Conservation (phyloP, 1,140 invertebrate species). For the Steinernema feltiae region DNA sequence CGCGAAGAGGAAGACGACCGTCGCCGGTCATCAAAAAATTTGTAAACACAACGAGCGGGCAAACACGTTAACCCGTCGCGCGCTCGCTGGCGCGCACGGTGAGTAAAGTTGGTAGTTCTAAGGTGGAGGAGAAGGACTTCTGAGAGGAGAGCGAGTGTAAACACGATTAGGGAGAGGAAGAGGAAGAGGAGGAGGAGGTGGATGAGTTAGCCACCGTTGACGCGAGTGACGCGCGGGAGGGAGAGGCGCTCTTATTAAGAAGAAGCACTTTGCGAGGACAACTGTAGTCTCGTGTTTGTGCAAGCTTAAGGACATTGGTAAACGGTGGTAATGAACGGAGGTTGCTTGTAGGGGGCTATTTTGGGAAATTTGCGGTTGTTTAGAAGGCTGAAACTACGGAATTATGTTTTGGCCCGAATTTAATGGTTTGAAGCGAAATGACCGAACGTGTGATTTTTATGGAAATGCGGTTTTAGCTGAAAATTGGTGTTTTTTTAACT, state of each 20-base stretch:
- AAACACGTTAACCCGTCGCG: background rate
- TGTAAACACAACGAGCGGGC: background rate
- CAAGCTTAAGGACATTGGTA: background rate
- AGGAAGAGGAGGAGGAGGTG: too few species aligned
- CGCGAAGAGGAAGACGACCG: too few species aligned
- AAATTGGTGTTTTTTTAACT: background rate
- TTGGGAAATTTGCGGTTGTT: background rate
- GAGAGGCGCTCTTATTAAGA: too few species aligned
- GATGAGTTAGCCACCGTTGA: too few species aligned
- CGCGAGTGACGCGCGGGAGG: background rate
- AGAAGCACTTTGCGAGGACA: too few species aligned
- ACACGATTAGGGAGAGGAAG: background rate
- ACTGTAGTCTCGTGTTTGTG: too few species aligned
- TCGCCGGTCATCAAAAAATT: background rate
- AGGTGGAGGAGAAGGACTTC: too few species aligned
- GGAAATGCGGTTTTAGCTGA: background rate
- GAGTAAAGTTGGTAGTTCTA: background rate
- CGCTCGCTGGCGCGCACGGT: background rate
- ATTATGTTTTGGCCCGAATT: too few species aligned
- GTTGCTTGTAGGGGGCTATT: background rate
- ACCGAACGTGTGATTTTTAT: too few species aligned
- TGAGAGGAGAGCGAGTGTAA: background rate
- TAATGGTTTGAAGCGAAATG: too few species aligned
- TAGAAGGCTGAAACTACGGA: background rate
- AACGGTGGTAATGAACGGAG: too few species aligned